phyloP scores from a whole-genome alignment of 2,113 vertebrate genomes.

The Lepisosteus oculatus region DNA sequence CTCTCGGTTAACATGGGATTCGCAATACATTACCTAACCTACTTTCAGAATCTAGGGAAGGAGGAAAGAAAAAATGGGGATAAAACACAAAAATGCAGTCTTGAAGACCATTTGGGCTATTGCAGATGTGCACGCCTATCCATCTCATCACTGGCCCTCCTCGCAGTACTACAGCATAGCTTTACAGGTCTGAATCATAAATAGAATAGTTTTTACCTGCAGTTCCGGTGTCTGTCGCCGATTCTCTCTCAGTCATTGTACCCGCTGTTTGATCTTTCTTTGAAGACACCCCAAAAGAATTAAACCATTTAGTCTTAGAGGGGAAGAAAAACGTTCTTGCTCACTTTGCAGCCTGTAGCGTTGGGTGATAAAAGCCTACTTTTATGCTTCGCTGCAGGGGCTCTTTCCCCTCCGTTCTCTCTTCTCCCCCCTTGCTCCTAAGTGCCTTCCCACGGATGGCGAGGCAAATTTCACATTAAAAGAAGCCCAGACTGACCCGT shows the following conservation, averaged over 20 bases:
- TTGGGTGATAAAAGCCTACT: constrained; percentile 13
- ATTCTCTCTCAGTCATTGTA: constrained; percentile 60
- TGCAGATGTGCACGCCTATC: too few relatives aligned
- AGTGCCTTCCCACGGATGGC: constrained; percentile 6
- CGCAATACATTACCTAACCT: too few relatives aligned
- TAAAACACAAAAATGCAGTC: too few relatives aligned
- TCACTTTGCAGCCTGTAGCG: constrained; percentile 25
- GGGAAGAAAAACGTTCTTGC: constrained; percentile 23
- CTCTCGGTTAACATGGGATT: too few relatives aligned
- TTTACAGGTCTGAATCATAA: too few relatives aligned
- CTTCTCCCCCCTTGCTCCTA: background rate
- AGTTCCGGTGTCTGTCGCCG: constrained; percentile 44
- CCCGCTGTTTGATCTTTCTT: constrained; percentile 44
- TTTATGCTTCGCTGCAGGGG: background rate
- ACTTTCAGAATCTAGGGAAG: too few relatives aligned
- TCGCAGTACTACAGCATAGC: too few relatives aligned
- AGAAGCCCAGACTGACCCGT: constrained; percentile 20
- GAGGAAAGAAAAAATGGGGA: too few relatives aligned
- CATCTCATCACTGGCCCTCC: too few relatives aligned
- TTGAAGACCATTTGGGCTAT: too few relatives aligned
- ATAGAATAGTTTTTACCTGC: constrained; percentile 44
- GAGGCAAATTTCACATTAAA: constrained; percentile 18
- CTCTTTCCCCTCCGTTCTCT: constrained; percentile 4
- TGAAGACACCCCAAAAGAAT: constrained; percentile 42
- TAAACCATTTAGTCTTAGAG: constrained; percentile 47